Evolutionary conservation across 1,140 invertebrate species (phyloP).

Genomic region (Potamilus streckersoni): DNA sequence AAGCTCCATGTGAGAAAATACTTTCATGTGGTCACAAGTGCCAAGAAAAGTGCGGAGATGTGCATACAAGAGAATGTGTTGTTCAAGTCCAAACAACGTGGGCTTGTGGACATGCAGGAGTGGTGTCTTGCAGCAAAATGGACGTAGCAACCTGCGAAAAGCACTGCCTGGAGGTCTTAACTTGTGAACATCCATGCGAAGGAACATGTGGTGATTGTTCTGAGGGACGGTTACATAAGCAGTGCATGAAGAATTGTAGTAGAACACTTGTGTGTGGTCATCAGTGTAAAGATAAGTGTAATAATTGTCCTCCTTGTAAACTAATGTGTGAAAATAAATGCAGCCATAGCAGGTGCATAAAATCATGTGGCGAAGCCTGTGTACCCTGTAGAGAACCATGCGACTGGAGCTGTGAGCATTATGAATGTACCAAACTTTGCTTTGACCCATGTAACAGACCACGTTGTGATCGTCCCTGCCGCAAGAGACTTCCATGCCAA

Average conservation of each 20-base stretch:
- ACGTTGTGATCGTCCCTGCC: slow-evolving; percentile 66
- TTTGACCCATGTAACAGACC: slow-evolving; percentile 71
- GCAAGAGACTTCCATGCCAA: slow-evolving; percentile 68
- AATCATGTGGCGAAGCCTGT: slow-evolving; percentile 74
- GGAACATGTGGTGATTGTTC: slow-evolving; percentile 64
- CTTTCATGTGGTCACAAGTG: slow-evolving; percentile 73
- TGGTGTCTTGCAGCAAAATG: slow-evolving; percentile 36
- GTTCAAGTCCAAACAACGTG: slow-evolving; percentile 1
- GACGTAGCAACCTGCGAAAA: slow-evolving; percentile 1
- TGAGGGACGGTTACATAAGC: slow-evolving; percentile 74
- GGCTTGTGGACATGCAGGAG: slow-evolving; percentile 52
- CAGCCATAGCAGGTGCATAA: slow-evolving; percentile 67
- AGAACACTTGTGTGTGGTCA: slow-evolving; percentile 57
- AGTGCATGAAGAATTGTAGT: slow-evolving; percentile 47
- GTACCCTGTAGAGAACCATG: slow-evolving; percentile 70
- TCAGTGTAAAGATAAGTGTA: slow-evolving; percentile 39
- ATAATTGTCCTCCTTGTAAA: slow-evolving; percentile 73
- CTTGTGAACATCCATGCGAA: slow-evolving; percentile 28
- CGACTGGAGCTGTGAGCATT: slow-evolving; percentile 69
- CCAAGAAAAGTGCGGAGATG: slow-evolving; percentile 70
- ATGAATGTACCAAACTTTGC: slow-evolving; percentile 72
- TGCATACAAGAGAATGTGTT: slow-evolving; percentile 7
- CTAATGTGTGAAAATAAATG: slow-evolving; percentile 73
- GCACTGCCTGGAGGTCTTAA: not conserved
- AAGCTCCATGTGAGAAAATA: slow-evolving; percentile 11